Percentiles rank a stretch among this genome's conserved stretches.
Evolutionary conservation across 2,888 invertebrate species (phyloP).

Genomic region (Latheticus oryzae): DNA sequence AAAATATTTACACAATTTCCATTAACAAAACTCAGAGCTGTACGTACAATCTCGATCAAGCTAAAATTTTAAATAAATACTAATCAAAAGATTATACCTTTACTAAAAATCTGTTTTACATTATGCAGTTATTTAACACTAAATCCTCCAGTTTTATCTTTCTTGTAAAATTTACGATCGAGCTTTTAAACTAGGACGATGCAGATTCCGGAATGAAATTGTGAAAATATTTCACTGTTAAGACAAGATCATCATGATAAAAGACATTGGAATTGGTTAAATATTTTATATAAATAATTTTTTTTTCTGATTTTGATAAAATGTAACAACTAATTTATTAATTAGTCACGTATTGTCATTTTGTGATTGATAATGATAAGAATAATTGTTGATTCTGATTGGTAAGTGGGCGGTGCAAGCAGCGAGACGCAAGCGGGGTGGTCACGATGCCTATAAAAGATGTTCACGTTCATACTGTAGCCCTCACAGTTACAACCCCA

Average conservation of each 20-base stretch:
- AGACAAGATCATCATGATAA: no score
- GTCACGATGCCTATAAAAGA: constrained; percentile 50
- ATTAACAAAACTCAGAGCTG: constrained; percentile 13
- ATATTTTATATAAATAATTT: background rate
- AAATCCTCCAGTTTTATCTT: no score
- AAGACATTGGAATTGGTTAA: background rate
- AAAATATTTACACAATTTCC: constrained; percentile 35
- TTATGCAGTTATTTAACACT: no score
- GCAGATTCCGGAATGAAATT: constrained; percentile 5
- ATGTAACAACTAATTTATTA: constrained; percentile 34
- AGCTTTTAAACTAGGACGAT: no score
- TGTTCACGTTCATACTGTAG: constrained; percentile 46
- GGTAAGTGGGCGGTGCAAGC: constrained; percentile 48
- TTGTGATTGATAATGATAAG: constrained; percentile 46
- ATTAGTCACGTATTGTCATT: constrained; percentile 44
- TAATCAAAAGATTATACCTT: no score
- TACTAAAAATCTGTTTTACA: no score
- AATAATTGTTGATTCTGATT: constrained; percentile 46
- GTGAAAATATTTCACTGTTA: no score
- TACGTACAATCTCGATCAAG: no score
- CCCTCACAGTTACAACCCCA: constrained; percentile 51
- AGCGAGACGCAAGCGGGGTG: constrained; percentile 47
- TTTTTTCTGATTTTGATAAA: background rate
- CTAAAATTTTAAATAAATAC: no score
- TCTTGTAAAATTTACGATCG: no score